These are phyloP conservation scores for Lagothrix lagotricha DNA, from an alignment of 2,797 vertebrate species.

Conservation along the genomic window DNA sequence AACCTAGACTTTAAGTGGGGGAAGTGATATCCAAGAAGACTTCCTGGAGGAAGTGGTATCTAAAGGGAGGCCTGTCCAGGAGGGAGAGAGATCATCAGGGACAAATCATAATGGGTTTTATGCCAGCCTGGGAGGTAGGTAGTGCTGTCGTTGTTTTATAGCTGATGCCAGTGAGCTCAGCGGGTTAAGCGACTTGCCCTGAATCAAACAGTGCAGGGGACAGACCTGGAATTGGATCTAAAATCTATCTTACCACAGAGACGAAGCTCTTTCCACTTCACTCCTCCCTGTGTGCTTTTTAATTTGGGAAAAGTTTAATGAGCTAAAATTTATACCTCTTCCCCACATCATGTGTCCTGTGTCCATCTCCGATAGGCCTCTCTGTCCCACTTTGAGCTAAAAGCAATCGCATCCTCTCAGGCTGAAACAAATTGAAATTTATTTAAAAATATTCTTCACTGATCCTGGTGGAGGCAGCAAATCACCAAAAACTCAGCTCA, in stretches of 20 bases:
- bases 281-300: background rate
- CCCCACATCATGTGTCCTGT: background rate
- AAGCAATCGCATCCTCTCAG: background rate
- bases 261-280: background rate
- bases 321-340: background rate
- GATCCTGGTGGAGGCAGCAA: conserved; percentile 86
- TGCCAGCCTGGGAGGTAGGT: background rate
- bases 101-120: background rate
- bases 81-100: background rate
- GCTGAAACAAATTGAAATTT: background rate
- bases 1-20: background rate
- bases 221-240: background rate
- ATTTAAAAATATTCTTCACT: conserved; percentile 65
- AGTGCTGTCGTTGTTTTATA: background rate
- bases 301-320: background rate
- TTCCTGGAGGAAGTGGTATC: background rate
- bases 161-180: background rate
- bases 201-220: background rate
- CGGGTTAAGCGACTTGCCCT: background rate
- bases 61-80: background rate
- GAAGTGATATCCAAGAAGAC: background rate
- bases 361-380: background rate
- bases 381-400: background rate
- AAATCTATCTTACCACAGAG: background rate
- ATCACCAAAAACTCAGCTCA: conserved; percentile 73